Evolutionary conservation across 2,113 vertebrate species (phyloP), one percentile per base, ranked within the genome.

Genomic region (Salvelinus sp.): DNA sequence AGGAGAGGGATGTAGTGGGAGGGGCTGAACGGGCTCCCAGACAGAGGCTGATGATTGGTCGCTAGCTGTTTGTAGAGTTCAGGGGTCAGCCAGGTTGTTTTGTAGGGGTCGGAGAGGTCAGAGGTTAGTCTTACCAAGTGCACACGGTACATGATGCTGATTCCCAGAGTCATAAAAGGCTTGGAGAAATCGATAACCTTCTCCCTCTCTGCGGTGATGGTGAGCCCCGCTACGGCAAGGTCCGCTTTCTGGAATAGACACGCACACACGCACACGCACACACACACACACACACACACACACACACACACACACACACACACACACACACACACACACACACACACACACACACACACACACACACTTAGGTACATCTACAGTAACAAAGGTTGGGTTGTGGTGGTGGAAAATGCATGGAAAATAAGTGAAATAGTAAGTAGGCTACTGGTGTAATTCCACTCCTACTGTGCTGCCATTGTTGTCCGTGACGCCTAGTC

Each of bases 121-220:
- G 30, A 23, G 12, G 69, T 78, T 22, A 30, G 69, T 68, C 95
- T 95, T 93, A 96, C 95, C 94, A 96, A 93, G 87, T 96, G 95
- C 78, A 96, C 94, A 69, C 95, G 88, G 90, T 96, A 96, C 90
- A 96, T 94, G 82, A 96, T 95, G 89, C 95, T 96, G 74, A 96
- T 96, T 73, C 95, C 95, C 91, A 96, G 83, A 76, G 95, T 96
- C 95, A 96, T 96, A 91, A 95, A 96, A 0, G 95, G 95, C 87
- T 96, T 96, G 22, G 95, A 96, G 93, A 96, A 96, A 91, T 96
- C 95, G 69, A 96, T 96, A 92, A 96, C 95, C 88, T 95, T 96
- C 93, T 96, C 95, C 16, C 95, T 81, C 83, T 96, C 95, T 0
- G 95, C 95, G 0, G 95, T 96, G 69, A 96, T 96, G 25, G 95